A percentile compares a stretch with the other conserved stretches of the same genome.
These are phyloP conservation scores for Eolophus roseicapilla DNA, from an alignment of 2,113 vertebrate species.

Conservation along the genomic window DNA sequence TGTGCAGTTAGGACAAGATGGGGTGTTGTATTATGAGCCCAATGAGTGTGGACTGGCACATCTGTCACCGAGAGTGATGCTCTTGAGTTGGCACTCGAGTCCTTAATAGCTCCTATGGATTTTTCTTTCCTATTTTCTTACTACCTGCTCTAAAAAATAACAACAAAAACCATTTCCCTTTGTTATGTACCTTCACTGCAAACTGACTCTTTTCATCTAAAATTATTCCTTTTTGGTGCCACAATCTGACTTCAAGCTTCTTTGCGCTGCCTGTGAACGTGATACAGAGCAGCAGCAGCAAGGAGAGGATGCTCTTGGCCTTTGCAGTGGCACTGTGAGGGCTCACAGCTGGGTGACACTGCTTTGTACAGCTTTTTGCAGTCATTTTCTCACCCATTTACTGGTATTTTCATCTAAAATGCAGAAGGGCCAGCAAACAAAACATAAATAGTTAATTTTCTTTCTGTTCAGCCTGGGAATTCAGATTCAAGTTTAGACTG, in stretches of 20 bases:
- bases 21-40: not conserved
- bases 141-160: not conserved
- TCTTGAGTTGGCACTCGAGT: not conserved
- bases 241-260: slow-evolving; percentile 28
- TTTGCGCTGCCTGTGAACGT: not conserved
- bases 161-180: not conserved
- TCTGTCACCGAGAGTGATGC: not conserved
- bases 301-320: not conserved
- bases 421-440: slow-evolving; percentile 16
- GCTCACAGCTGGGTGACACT: not conserved
- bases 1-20: not conserved
- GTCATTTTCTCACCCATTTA: not conserved
- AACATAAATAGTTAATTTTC: slow-evolving; percentile 59
- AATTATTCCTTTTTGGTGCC: slow-evolving; percentile 29
- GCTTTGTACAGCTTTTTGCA: not conserved
- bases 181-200: not conserved
- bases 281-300: not conserved
- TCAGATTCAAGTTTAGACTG: slow-evolving; percentile 38
- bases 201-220: slow-evolving; percentile 42
- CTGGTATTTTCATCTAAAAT: not conserved
- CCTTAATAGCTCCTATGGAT: not conserved
- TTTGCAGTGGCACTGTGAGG: not conserved
- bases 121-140: not conserved
- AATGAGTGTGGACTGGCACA: not conserved
- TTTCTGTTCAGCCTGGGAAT: slow-evolving; percentile 44